A percentile compares a stretch with the other conserved stretches of the same genome.
Evolutionary conservation across 2,797 vertebrate genomes (phyloP).

Genomic region (Scolopax bukidnonensis): DNA sequence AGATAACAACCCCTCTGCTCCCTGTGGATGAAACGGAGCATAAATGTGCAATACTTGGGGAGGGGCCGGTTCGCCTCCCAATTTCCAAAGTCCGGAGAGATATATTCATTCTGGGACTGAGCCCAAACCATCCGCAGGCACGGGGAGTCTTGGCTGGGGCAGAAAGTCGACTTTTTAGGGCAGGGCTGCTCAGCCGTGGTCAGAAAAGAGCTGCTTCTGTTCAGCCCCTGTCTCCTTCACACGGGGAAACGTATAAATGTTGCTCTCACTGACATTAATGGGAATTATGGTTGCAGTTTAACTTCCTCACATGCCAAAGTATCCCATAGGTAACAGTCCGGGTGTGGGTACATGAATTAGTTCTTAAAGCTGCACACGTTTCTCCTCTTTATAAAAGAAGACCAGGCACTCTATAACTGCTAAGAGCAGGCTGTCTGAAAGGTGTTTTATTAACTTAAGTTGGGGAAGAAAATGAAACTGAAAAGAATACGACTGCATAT

Average conservation of each 20-base stretch:
- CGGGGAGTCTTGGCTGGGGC: not conserved
- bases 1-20: not conserved
- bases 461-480: constrained; percentile 67
- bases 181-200: not conserved
- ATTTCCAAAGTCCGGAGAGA: not conserved
- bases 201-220: not conserved
- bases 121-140: not conserved
- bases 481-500: constrained; percentile 60
- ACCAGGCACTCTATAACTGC: constrained; percentile 12
- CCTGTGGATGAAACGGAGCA: not conserved
- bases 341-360: not conserved
- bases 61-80: not conserved
- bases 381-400: not conserved
- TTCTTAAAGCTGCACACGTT: not conserved
- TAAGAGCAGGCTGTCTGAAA: constrained; percentile 51
- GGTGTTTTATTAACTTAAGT: constrained; percentile 71
- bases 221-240: accelerated
- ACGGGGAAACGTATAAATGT: accelerated
- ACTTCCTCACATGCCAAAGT: not conserved
- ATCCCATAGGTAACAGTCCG: not conserved
- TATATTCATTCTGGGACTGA: not conserved
- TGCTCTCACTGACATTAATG: not conserved
- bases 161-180: not conserved
- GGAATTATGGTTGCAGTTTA: not conserved
- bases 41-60: not conserved